Evolutionary conservation across 2,888 invertebrate genomes (phyloP).

Genomic region (Cordylochernes scorpioides): DNA sequence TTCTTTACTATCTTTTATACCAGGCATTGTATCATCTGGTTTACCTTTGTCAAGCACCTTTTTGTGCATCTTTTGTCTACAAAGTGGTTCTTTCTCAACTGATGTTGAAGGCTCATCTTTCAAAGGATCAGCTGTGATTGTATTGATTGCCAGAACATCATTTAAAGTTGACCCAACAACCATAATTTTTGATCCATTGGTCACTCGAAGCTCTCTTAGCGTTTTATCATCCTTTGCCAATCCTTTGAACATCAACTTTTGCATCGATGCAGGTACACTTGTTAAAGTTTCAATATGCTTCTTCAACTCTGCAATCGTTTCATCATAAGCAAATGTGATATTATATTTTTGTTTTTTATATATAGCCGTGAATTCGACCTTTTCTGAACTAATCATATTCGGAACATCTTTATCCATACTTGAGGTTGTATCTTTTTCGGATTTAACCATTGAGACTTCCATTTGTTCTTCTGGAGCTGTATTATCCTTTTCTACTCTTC

Average conservation of each 20-base stretch:
- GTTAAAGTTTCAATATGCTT: neutral
- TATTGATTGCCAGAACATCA: neutral
- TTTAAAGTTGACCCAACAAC: neutral
- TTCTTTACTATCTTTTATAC: neutral
- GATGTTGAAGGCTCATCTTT: neutral
- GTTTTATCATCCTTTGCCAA: neutral
- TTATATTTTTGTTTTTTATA: neutral
- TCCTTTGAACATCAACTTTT: conserved; percentile 1
- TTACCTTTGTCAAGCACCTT: neutral
- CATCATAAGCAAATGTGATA: neutral
- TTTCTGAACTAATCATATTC: too few species aligned
- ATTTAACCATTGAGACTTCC: too few species aligned
- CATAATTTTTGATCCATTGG: neutral
- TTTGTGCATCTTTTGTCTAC: neutral
- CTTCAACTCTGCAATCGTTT: neutral
- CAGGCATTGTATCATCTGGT: neutral
- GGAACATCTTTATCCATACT: too few species aligned
- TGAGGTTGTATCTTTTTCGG: too few species aligned
- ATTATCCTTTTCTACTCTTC: too few species aligned
- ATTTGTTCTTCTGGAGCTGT: too few species aligned
- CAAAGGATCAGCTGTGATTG: too few species aligned
- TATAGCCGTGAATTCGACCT: neutral
- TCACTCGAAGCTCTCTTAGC: neutral
- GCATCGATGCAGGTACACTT: neutral
- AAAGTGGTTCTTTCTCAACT: neutral